Base-by-base conservation (phyloP, 2,888 invertebrate species). In the Ophion obscuratus region DNA sequence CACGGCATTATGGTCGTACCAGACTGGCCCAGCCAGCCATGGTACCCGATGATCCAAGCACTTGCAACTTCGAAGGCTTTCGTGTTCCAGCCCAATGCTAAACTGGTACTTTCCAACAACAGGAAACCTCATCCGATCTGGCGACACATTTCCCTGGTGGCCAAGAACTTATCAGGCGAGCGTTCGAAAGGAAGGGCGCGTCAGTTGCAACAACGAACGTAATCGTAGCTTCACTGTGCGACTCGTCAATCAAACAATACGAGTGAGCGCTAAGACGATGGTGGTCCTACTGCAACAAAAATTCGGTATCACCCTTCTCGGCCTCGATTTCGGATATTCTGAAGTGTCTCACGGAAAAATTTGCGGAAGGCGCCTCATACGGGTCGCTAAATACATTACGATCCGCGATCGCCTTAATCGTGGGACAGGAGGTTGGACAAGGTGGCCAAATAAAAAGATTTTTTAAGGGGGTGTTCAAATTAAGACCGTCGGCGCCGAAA, bases 371-470 rank as follows among this genome's bases (percentile, higher is more conserved):
- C 53, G 44, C 53, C 70, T 70, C 67, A 31, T 88, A 88, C 82
- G 89, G 88, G 9, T 85, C 89, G 1, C 84, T 91, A n/a, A 90
- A 90, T 68, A 88, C 88, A 3, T 79, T 87, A 59, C 81, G 24
- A 44, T 68, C 68, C 0, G 68, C 44, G 20, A 68, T 68, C 40
- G 11, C 74, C 40, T 20, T 75, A 47, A 75, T 75, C 44, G 44
- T 62, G 27, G 75, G 47, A 27, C 75, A 4, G 5, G 27, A 75
- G 47, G 44, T 75, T 40, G 64, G 44, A 75, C 75, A 62, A 75
- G 62, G 47, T 27, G 14, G 10, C 27, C 44, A 62, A 70, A 62
- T 81, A 10, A 88, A 86, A 79, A 70, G 89, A 27, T 91, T 89
- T 74, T 62, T 90, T 36, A 89, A 85, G 62, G 91, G 87, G 2